Evolutionary conservation across 1,140 invertebrate genomes (phyloP).

Genomic region (Drosophila dunni): DNA sequence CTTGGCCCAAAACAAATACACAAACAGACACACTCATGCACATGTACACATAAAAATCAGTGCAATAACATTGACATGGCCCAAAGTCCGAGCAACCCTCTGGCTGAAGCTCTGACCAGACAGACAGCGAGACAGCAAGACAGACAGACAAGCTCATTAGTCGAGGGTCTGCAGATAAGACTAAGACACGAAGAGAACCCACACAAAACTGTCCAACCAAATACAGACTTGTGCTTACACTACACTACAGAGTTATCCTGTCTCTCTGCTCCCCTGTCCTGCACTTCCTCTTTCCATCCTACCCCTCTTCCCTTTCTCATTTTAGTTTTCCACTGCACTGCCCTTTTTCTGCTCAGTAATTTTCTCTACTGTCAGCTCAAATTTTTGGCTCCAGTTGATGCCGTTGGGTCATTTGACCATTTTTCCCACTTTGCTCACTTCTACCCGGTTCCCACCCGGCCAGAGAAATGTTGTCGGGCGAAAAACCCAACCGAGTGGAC

Average conservation of each 20-base stretch:
- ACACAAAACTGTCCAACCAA: constrained; percentile 43
- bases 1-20: constrained; percentile 14
- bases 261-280: constrained; percentile 9
- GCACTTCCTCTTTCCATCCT: not conserved
- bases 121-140: constrained; percentile 26
- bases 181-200: constrained; percentile 43
- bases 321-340: constrained; percentile 81
- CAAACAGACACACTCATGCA: constrained; percentile 42
- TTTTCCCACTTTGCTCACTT: not conserved
- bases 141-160: constrained; percentile 69
- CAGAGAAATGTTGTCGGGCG: too few species aligned
- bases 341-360: constrained; percentile 67
- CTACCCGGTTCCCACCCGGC: constrained; percentile 17
- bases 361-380: constrained; percentile 80
- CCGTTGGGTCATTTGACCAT: constrained; percentile 69
- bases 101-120: constrained; percentile 1
- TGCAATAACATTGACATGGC: constrained; percentile 78
- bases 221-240: constrained; percentile 15
- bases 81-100: constrained; percentile 41
- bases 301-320: constrained; percentile 3
- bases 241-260: constrained; percentile 10
- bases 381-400: constrained; percentile 72
- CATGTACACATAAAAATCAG: constrained; percentile 69
- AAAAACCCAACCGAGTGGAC: constrained; percentile 22
- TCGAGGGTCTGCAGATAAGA: constrained; percentile 68